These are phyloP conservation scores for Lasioglossum pauxillum DNA, from an alignment of 2,888 invertebrate genomes.

Conservation along the genomic window DNA sequence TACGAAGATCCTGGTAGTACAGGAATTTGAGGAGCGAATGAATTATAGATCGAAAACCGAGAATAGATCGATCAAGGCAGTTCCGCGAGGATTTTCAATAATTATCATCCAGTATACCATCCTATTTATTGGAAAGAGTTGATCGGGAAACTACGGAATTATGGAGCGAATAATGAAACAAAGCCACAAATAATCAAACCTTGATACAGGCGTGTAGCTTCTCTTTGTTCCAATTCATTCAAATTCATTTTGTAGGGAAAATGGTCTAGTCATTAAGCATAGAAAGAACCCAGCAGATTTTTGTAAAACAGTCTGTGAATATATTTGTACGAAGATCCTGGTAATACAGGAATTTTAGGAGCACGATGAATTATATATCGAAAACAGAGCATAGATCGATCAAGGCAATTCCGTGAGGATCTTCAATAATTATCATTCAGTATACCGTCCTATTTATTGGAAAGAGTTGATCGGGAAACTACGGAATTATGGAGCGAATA, in stretches of 20 bases:
- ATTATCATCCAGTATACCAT: too few species aligned
- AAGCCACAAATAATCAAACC: background rate
- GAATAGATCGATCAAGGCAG: too few species aligned
- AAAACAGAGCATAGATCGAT: slow-evolving; percentile 33
- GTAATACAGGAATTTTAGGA: background rate
- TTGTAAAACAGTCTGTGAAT: background rate
- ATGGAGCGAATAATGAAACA: slow-evolving; percentile 1
- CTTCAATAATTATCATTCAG: slow-evolving; percentile 29
- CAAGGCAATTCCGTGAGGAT: slow-evolving; percentile 22
- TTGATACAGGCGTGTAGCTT: background rate
- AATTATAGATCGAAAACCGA: too few species aligned
- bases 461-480: background rate
- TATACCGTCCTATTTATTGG: slow-evolving; percentile 16
- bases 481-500: background rate
- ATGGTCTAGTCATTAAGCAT: background rate
- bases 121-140: slow-evolving; percentile 23
- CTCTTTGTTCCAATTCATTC: background rate
- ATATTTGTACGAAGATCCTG: background rate
- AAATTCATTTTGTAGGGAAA: slow-evolving; percentile 40
- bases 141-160: background rate
- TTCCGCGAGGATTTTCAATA: too few species aligned
- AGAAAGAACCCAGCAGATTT: background rate
- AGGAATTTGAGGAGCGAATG: too few species aligned
- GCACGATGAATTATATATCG: slow-evolving; percentile 27
- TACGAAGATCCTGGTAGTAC: too few species aligned